Conservation (phyloP, 2,113 vertebrate species). For the Eidolon helvum region DNA sequence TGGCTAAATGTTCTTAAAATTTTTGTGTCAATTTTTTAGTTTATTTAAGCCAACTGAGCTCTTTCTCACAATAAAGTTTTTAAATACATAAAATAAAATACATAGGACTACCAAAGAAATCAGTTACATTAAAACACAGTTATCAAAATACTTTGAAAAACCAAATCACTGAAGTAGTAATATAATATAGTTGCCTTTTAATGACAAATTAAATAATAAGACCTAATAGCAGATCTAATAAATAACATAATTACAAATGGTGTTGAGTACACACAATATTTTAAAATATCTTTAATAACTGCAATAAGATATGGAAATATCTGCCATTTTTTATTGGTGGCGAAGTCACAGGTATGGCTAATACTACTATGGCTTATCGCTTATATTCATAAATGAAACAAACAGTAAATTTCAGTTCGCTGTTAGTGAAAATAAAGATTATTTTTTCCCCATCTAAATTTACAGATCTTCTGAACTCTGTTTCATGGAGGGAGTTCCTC, state of each 20-base stretch:
- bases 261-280: neutral
- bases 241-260: neutral
- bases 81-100: neutral
- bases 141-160: neutral
- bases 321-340: slow-evolving; percentile 1
- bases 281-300: neutral
- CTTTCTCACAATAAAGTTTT: neutral
- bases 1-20: neutral
- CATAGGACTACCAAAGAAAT: neutral
- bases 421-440: neutral
- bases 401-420: neutral
- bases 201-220: neutral
- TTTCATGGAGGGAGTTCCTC: neutral
- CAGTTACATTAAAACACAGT: neutral
- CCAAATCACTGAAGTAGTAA: neutral
- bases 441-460: neutral
- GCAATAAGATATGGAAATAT: neutral
- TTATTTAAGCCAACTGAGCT: neutral
- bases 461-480: neutral
- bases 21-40: neutral
- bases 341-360: neutral
- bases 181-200: neutral
- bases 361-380: neutral
- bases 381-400: neutral
- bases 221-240: neutral